A percentile compares a stretch with the other conserved stretches of the same genome.
These are phyloP conservation scores for Paralvinella palmiformis DNA, from an alignment of 1,140 invertebrate species.

Conservation along the genomic window DNA sequence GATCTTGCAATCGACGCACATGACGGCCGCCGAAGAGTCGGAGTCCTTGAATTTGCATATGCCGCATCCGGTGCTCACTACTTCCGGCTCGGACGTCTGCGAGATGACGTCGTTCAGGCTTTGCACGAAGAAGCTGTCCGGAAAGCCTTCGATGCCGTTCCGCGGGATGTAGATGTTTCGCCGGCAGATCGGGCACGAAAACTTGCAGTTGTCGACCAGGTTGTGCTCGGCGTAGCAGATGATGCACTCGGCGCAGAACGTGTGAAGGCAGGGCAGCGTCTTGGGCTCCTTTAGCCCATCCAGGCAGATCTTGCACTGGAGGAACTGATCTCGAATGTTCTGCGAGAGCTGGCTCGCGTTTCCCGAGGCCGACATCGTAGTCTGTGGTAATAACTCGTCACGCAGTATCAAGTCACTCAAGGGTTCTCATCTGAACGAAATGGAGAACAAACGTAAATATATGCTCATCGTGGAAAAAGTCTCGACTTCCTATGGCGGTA, in stretches of 20 bases:
- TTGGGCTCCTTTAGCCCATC: slow-evolving; percentile 58
- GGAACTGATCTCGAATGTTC: slow-evolving; percentile 28
- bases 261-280: slow-evolving; percentile 84
- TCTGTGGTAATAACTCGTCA: too few species aligned
- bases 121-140: slow-evolving; percentile 50
- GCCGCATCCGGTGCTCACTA: slow-evolving; percentile 39
- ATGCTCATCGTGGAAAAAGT: too few species aligned
- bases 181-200: slow-evolving; percentile 50
- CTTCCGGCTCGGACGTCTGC: slow-evolving; percentile 42
- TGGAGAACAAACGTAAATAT: too few species aligned
- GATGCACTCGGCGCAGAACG: slow-evolving; percentile 78
- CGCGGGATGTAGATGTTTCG: slow-evolving; percentile 49
- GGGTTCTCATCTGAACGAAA: too few species aligned
- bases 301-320: slow-evolving; percentile 49
- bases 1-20: slow-evolving; percentile 18
- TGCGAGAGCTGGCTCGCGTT: slow-evolving; percentile 18
- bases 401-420: too few species aligned
- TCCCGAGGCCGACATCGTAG: neutral
- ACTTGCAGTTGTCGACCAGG: slow-evolving; percentile 48
- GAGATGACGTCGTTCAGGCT: slow-evolving; percentile 45
- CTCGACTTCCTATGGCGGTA: too few species aligned
- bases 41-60: slow-evolving; percentile 17
- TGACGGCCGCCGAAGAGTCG: neutral
- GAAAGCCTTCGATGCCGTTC: slow-evolving; percentile 50
- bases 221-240: slow-evolving; percentile 39